Evolutionary conservation across 1,140 invertebrate species (phyloP).

Genomic region (Notospermus geniculatus): DNA sequence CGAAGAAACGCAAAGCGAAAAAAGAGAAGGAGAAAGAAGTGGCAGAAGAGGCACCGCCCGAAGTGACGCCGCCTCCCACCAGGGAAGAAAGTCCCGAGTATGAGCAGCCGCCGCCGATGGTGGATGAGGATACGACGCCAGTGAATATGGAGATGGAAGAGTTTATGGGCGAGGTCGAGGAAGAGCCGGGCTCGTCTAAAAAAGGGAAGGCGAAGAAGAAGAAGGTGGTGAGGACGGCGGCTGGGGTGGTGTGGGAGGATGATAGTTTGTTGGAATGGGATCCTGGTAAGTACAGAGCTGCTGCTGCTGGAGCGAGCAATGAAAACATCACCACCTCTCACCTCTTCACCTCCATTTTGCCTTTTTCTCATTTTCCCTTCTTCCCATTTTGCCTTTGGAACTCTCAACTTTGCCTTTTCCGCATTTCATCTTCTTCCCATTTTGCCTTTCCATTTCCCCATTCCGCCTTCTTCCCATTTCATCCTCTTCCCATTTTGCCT

Average conservation of each 20-base stretch:
- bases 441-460: no score
- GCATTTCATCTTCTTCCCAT: no score
- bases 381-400: no score
- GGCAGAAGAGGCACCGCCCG: conserved; percentile 7
- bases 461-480: no score
- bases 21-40: conserved; percentile 14
- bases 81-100: no score
- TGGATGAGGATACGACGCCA: not conserved
- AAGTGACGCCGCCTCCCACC: not conserved
- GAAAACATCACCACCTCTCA: no score
- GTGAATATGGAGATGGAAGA: not conserved
- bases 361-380: no score
- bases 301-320: no score
- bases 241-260: conserved; percentile 94
- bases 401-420: no score
- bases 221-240: conserved; percentile 81
- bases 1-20: conserved; percentile 17
- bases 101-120: not conserved
- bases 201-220: conserved; percentile 69
- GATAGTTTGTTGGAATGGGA: conserved; percentile 87
- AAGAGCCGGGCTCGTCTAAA: conserved; percentile 27
- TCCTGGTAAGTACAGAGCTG: conserved; percentile 60
- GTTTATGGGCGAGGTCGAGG: not conserved
- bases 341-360: no score
- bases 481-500: no score